Evolutionary conservation across 2,113 vertebrate genomes (phyloP).

Genomic region (Rattus rattus): DNA sequence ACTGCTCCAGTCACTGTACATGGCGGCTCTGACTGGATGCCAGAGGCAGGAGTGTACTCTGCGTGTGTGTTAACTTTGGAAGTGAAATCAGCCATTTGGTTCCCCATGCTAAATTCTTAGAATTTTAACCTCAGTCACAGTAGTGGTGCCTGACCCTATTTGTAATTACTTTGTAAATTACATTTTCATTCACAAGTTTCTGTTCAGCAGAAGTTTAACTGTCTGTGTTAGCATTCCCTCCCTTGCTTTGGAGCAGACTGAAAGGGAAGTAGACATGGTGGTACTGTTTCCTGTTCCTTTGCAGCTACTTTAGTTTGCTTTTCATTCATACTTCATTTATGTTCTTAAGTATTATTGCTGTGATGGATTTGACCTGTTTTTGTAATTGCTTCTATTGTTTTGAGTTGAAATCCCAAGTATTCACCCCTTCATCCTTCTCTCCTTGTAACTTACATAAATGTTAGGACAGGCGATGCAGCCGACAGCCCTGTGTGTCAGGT

Average conservation of each 20-base stretch:
- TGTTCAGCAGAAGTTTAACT: slow-evolving; percentile 34
- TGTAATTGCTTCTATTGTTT: slow-evolving; percentile 76
- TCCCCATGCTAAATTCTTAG: slow-evolving; percentile 9
- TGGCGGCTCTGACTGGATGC: not conserved
- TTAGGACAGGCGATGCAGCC: slow-evolving; percentile 37
- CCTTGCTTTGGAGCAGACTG: slow-evolving; percentile 87
- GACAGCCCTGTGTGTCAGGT: not conserved
- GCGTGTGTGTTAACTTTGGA: not conserved
- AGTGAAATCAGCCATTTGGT: not conserved
- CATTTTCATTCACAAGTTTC: slow-evolving; percentile 54
- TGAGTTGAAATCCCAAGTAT: slow-evolving; percentile 68
- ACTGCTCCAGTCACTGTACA: no score
- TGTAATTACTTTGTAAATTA: slow-evolving; percentile 37
- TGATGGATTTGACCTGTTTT: slow-evolving; percentile 71
- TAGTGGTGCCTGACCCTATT: not conserved
- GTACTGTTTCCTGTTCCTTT: slow-evolving; percentile 76
- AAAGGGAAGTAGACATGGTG: slow-evolving; percentile 83
- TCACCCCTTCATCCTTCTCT: slow-evolving; percentile 49
- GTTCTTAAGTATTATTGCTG: slow-evolving; percentile 78
- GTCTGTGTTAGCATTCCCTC: slow-evolving; percentile 62
- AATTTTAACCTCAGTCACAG: slow-evolving; percentile 4
- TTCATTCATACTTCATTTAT: slow-evolving; percentile 78
- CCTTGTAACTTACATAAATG: slow-evolving; percentile 69
- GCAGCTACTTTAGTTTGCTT: slow-evolving; percentile 65
- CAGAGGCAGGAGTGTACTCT: not conserved